Evolutionary conservation across 1,140 invertebrate species (phyloP).

Genomic region (Nasonia longicornis): DNA sequence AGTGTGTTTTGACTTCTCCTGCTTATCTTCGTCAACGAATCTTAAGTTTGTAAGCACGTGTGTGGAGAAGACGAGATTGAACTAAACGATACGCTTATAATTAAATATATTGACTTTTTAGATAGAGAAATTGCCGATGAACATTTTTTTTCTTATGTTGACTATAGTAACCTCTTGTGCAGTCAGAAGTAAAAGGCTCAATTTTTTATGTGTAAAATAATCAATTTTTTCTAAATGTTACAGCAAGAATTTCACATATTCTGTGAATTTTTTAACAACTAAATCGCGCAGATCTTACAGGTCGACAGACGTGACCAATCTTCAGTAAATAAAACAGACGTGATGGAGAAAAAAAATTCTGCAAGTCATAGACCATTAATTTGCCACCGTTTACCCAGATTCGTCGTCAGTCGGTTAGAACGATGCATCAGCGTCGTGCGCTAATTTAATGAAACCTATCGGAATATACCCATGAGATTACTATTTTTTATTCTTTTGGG

Average conservation of each 20-base stretch:
- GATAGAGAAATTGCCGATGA: no score
- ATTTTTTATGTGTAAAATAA: no score
- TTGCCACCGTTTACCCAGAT: slow-evolving; percentile 40
- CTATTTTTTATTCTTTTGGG: slow-evolving; percentile 42
- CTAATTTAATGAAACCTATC: slow-evolving; percentile 48
- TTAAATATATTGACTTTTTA: no score
- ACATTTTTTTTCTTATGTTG: no score
- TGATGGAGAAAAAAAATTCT: slow-evolving; percentile 14
- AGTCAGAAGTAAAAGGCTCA: no score
- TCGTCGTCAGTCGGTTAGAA: slow-evolving; percentile 10
- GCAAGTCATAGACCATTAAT: slow-evolving; percentile 46
- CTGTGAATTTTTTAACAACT: slow-evolving; percentile 22
- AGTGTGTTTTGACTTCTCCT: slow-evolving; percentile 24
- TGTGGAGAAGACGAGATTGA: not conserved
- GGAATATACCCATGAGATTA: slow-evolving; percentile 29
- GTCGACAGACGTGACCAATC: slow-evolving; percentile 41
- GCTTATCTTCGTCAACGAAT: not conserved
- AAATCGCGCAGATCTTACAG: slow-evolving; percentile 9
- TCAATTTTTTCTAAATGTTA: no score
- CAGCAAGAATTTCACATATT: not conserved
- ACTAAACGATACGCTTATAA: not conserved
- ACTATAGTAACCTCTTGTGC: no score
- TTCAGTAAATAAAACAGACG: slow-evolving; percentile 37
- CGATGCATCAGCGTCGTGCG: slow-evolving; percentile 33
- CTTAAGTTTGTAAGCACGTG: not conserved